A percentile compares a stretch with the other conserved stretches of the same genome.
phyloP scores from a whole-genome alignment of 2,888 invertebrate species.

The Eupithecia exiguata region DNA sequence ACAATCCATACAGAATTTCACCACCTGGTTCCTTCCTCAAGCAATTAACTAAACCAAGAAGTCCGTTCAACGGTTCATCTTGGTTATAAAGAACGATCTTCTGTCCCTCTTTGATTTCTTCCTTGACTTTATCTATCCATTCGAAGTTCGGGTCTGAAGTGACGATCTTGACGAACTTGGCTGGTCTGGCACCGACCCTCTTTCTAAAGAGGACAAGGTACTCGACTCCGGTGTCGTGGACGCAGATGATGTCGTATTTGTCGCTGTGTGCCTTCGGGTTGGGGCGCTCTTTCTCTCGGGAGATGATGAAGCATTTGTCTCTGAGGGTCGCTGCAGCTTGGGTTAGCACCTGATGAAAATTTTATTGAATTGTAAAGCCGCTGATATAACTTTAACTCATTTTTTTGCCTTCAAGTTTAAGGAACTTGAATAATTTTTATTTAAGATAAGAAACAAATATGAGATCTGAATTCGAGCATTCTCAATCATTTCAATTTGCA shows the following conservation, averaged over 20 bases:
- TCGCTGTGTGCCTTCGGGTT: constrained; percentile 70
- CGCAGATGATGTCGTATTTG: constrained; percentile 77
- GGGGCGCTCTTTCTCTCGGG: constrained; percentile 82
- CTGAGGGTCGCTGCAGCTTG: constrained; percentile 77
- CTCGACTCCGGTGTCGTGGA: constrained; percentile 79
- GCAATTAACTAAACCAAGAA: constrained; percentile 95
- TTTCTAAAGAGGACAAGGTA: constrained; percentile 82
- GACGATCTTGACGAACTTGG: constrained; percentile 75
- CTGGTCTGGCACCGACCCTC: constrained; percentile 70
- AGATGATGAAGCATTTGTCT: constrained; percentile 85
- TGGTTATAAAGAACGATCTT: constrained; percentile 87
- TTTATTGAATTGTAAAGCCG: neutral
- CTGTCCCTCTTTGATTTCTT: constrained; percentile 70
- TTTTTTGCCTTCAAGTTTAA: no score
- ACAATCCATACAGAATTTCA: constrained; percentile 84
- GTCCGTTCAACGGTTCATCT: constrained; percentile 88
- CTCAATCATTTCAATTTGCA: neutral
- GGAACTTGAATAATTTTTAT: no score
- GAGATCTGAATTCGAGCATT: neutral
- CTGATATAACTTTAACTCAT: neutral
- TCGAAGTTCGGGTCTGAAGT: constrained; percentile 68
- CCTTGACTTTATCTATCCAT: constrained; percentile 81
- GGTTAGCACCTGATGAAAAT: constrained; percentile 66
- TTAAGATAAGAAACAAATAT: no score
- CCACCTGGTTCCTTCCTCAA: constrained; percentile 91